phyloP scores from a whole-genome alignment of 1,140 invertebrate genomes.

The Aphidius gifuensis region DNA sequence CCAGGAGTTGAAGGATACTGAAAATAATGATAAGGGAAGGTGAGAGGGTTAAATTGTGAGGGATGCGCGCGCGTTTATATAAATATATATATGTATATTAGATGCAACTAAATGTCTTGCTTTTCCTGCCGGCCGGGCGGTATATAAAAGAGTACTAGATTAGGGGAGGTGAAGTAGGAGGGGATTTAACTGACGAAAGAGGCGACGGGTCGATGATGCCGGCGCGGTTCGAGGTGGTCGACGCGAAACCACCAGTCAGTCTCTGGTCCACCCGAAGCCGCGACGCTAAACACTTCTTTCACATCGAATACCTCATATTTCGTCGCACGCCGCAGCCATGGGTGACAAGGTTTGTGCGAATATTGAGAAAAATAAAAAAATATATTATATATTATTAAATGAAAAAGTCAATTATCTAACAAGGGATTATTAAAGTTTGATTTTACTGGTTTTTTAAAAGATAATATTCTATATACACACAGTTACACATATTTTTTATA shows the following conservation, averaged over 20 bases:
- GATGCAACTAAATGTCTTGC: background rate
- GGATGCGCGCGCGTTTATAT: conserved; percentile 12
- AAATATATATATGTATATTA: no score
- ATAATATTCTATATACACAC: no score
- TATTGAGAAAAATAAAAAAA: conserved; percentile 13
- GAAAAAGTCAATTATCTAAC: background rate
- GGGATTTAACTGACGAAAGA: conserved; percentile 16
- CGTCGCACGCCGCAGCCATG: conserved; percentile 49
- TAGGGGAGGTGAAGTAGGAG: conserved; percentile 27
- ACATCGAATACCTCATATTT: conserved; percentile 34
- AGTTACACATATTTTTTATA: no score
- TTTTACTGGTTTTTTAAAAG: no score
- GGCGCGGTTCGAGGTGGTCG: conserved; percentile 42
- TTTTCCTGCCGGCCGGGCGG: background rate
- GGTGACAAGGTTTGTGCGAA: conserved; percentile 51
- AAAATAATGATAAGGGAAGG: background rate
- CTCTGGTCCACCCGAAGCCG: conserved; percentile 51
- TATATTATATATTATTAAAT: no score
- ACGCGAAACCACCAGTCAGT: conserved; percentile 46
- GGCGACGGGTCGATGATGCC: conserved; percentile 52
- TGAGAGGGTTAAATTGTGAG: background rate
- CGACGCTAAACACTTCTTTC: conserved; percentile 42
- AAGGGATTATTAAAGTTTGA: no score
- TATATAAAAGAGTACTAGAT: background rate
- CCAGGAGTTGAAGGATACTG: background rate